phyloP scores from a whole-genome alignment of 1,140 invertebrate genomes.

The Orussus abietinus region DNA sequence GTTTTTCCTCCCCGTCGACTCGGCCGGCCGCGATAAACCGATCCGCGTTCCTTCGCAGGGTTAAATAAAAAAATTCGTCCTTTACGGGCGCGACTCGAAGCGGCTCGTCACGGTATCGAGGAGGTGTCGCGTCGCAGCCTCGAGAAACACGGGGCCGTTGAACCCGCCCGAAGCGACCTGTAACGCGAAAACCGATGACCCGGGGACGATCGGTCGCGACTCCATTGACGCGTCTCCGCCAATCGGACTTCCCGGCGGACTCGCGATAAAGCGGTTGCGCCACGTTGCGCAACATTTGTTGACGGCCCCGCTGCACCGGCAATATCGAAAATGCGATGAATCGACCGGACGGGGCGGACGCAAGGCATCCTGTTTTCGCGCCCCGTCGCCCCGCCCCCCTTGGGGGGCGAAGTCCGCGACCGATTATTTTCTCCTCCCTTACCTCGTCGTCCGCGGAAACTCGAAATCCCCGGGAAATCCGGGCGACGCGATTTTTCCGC shows the following conservation, averaged over 20 bases:
- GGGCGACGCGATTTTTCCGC: background rate
- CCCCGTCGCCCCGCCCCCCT: conserved; percentile 4
- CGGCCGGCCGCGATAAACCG: no score
- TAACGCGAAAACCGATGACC: no score
- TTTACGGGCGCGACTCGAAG: background rate
- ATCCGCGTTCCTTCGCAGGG: background rate
- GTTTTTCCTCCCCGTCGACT: conserved; percentile 1
- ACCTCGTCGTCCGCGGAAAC: background rate
- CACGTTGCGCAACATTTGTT: conserved; percentile 11
- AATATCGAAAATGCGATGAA: conserved; percentile 1
- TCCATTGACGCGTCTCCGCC: background rate
- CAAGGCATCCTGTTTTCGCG: background rate
- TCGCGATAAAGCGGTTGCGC: conserved; percentile 4
- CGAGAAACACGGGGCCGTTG: conserved; percentile 4
- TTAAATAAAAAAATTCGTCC: background rate
- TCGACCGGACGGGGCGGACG: background rate
- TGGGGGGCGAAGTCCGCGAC: no score
- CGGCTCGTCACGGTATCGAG: background rate
- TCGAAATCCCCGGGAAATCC: background rate
- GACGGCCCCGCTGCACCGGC: background rate
- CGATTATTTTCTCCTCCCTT: background rate
- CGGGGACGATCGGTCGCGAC: no score
- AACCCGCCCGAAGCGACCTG: conserved; percentile 6
- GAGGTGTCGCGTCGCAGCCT: background rate
- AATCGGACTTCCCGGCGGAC: conserved; percentile 9